phyloP scores from a whole-genome alignment of 92 coral and sea anemone species.

The Montipora capitata region DNA sequence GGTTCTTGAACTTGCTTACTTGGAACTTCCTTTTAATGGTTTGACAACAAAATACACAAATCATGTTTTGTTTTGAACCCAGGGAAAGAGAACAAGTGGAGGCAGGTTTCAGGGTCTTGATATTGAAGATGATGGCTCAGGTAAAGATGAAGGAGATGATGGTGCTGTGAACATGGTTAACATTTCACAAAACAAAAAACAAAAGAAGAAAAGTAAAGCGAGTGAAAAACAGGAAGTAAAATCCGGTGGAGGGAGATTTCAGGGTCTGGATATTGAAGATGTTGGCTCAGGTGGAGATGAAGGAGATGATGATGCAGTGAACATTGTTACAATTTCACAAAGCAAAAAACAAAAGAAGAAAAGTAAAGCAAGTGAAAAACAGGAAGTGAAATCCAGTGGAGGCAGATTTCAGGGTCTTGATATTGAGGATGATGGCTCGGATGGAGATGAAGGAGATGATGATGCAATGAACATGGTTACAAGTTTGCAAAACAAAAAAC shows the following conservation, averaged over 20 bases:
- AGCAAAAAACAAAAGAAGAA: slow-evolving; percentile 83
- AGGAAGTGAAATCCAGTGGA: background rate
- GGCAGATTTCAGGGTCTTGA: slow-evolving; percentile 48
- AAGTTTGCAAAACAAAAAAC: slow-evolving; percentile 71
- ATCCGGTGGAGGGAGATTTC: slow-evolving; percentile 45
- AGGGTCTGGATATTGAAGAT: slow-evolving; percentile 79
- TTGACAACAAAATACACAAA: no score
- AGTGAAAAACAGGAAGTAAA: background rate
- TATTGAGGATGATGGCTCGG: slow-evolving; percentile 64
- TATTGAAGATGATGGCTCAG: slow-evolving; percentile 67
- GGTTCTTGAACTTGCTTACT: no score
- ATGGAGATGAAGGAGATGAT: slow-evolving; percentile 40
- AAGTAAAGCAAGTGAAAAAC: background rate
- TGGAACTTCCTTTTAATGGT: no score
- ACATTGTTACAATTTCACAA: slow-evolving; percentile 43
- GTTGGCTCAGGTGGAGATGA: slow-evolving; percentile 33
- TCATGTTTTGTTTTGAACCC: background rate
- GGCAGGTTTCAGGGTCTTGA: slow-evolving; percentile 76
- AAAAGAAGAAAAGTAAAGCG: slow-evolving; percentile 65
- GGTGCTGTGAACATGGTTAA: slow-evolving; percentile 20
- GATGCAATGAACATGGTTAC: slow-evolving; percentile 23
- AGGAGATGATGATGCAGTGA: slow-evolving; percentile 22
- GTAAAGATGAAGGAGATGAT: slow-evolving; percentile 38
- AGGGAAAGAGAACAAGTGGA: slow-evolving; percentile 28
- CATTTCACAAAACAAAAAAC: slow-evolving; percentile 71